These are phyloP conservation scores for Anticlea derivata DNA, from an alignment of 2,888 invertebrate species.

Conservation along the genomic window DNA sequence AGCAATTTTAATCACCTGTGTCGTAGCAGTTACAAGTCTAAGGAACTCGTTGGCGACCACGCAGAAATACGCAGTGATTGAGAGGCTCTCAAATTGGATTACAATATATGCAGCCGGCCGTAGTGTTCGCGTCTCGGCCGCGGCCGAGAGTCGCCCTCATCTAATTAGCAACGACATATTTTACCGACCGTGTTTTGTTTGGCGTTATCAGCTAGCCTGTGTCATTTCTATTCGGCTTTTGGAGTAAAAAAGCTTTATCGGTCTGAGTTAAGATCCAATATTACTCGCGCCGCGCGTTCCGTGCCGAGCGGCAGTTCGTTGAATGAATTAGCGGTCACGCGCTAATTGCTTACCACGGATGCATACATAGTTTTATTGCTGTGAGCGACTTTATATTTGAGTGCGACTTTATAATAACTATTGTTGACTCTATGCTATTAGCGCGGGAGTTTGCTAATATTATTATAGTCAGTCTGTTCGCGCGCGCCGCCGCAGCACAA, in stretches of 20 bases:
- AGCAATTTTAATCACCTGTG: too few species aligned
- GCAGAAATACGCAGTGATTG: slow-evolving; percentile 21
- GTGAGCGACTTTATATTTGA: too few species aligned
- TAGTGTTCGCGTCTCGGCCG: slow-evolving; percentile 19
- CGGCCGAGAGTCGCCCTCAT: slow-evolving; percentile 17
- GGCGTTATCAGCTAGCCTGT: not conserved
- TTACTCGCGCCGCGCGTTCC: not conserved
- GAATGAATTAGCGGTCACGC: not conserved
- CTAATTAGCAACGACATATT: slow-evolving; percentile 9
- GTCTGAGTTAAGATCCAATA: not conserved
- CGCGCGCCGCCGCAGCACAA: slow-evolving; percentile 58
- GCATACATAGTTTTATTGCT: not conserved
- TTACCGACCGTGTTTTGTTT: slow-evolving; percentile 1
- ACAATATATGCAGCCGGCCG: slow-evolving; percentile 17
- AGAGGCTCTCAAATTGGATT: slow-evolving; percentile 31
- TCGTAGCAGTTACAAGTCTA: too few species aligned
- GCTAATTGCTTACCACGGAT: slow-evolving; percentile 7
- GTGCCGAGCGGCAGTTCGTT: not conserved
- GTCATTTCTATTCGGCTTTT: not conserved
- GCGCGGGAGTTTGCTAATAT: slow-evolving; percentile 11
- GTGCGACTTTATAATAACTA: too few species aligned
- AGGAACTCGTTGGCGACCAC: too few species aligned
- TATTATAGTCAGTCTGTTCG: slow-evolving; percentile 38
- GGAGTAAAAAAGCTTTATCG: not conserved
- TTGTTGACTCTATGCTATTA: slow-evolving; percentile 16